Evolutionary conservation across 2,888 invertebrate species (phyloP).

Genomic region (Eueremaeus valkanovi): DNA sequence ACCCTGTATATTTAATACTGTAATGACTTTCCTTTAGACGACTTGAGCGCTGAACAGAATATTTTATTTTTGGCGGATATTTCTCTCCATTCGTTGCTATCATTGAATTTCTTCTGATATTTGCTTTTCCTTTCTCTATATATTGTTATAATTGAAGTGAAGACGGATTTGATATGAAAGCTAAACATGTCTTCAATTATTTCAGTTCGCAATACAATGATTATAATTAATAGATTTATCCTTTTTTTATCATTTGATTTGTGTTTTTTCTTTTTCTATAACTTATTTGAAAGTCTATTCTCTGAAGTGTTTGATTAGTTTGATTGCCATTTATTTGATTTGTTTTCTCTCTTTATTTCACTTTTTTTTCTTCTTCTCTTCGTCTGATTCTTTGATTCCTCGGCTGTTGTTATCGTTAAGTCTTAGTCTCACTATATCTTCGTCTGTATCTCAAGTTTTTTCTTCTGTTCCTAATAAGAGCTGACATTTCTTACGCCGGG

Average conservation of each 20-base stretch:
- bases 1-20: neutral
- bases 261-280: no score
- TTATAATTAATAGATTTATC: no score
- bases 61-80: neutral
- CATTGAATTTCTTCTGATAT: neutral
- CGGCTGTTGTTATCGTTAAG: no score
- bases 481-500: neutral
- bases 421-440: no score
- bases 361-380: neutral
- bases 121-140: no score
- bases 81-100: neutral
- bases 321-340: neutral
- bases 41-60: neutral
- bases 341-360: neutral
- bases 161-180: no score
- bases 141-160: no score
- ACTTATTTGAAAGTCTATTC: no score
- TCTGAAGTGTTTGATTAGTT: neutral
- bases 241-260: no score
- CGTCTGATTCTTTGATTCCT: neutral
- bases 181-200: no score
- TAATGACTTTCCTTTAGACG: conserved; percentile 5
- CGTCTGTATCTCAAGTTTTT: no score
- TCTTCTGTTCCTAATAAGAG: neutral
- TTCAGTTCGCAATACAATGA: no score